Evolutionary conservation across 2,888 invertebrate species (phyloP).

Genomic region (Synergus gifuensis): DNA sequence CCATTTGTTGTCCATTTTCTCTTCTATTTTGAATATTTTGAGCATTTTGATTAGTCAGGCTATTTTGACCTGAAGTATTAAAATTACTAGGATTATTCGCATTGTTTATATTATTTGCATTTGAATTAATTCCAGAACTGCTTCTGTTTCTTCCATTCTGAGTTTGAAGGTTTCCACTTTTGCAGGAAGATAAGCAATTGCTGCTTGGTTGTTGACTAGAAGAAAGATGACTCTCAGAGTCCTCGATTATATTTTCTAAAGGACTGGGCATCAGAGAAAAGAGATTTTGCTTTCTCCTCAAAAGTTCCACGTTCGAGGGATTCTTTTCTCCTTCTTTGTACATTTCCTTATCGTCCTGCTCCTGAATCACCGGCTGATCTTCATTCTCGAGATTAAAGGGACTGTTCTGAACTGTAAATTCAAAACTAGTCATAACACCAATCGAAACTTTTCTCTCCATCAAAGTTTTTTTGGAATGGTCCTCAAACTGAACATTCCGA

Average conservation of each 20-base stretch:
- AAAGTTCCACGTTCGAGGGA: constrained; percentile 48
- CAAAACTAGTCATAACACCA: constrained; percentile 87
- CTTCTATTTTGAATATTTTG: neutral
- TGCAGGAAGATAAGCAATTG: constrained; percentile 57
- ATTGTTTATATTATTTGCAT: neutral
- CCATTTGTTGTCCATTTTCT: neutral
- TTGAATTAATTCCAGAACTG: neutral
- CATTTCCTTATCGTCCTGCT: constrained; percentile 39
- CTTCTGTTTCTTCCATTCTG: constrained; percentile 15
- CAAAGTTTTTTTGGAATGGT: constrained; percentile 69
- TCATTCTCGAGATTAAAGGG: constrained; percentile 58
- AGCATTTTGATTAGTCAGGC: neutral
- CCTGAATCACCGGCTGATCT: constrained; percentile 35
- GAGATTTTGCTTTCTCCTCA: constrained; percentile 61
- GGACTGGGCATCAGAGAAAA: constrained; percentile 62
- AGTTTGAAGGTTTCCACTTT: constrained; percentile 2
- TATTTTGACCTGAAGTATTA: neutral
- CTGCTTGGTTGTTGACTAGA: constrained; percentile 70
- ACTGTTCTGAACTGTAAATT: constrained; percentile 78
- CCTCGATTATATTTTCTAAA: constrained; percentile 74
- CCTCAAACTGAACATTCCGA: constrained; percentile 47
- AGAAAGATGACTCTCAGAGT: constrained; percentile 73
- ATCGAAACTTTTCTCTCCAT: constrained; percentile 82
- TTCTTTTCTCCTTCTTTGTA: constrained; percentile 10
- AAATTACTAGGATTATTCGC: neutral